A percentile compares a stretch with the other conserved stretches of the same genome.
Conservation (phyloP, 2,888 invertebrate species). For the Chrysina gloriosa region DNA sequence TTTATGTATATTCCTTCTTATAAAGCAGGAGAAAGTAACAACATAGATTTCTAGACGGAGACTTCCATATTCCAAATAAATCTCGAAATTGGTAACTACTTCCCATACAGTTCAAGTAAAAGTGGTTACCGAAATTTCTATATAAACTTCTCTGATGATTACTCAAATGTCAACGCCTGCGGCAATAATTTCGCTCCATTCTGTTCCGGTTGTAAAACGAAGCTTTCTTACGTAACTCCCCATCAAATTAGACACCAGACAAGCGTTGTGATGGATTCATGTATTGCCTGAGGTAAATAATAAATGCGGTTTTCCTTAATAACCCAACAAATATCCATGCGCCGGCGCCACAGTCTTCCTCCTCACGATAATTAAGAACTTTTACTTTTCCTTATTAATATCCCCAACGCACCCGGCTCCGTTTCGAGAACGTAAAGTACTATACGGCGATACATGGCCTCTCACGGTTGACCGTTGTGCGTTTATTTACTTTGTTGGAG, state of each 20-base stretch:
- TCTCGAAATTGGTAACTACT: too few relatives aligned
- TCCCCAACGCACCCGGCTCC: background rate
- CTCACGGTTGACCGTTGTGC: background rate
- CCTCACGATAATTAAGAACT: slow-evolving; percentile 38
- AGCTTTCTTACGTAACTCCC: slow-evolving; percentile 19
- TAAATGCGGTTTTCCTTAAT: slow-evolving; percentile 25
- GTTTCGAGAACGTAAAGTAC: slow-evolving; percentile 22
- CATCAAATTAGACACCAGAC: slow-evolving; percentile 6
- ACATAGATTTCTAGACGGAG: too few relatives aligned
- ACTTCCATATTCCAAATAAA: too few relatives aligned
- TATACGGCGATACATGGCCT: background rate
- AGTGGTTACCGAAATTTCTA: background rate
- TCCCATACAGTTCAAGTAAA: too few relatives aligned
- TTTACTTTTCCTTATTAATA: slow-evolving; percentile 41
- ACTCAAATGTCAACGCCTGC: background rate
- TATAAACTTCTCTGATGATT: background rate
- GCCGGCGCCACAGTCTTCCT: slow-evolving; percentile 42
- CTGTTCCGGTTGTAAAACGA: background rate
- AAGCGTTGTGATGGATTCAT: slow-evolving; percentile 2
- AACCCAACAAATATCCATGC: slow-evolving; percentile 40
- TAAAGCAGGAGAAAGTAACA: too few relatives aligned
- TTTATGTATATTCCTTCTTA: too few relatives aligned
- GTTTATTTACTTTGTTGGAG: slow-evolving; percentile 30
- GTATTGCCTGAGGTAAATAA: slow-evolving; percentile 30
- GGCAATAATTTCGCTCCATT: slow-evolving; percentile 1